Evolutionary conservation across 2,797 vertebrate species (phyloP).

Genomic region (Paguma larvata): DNA sequence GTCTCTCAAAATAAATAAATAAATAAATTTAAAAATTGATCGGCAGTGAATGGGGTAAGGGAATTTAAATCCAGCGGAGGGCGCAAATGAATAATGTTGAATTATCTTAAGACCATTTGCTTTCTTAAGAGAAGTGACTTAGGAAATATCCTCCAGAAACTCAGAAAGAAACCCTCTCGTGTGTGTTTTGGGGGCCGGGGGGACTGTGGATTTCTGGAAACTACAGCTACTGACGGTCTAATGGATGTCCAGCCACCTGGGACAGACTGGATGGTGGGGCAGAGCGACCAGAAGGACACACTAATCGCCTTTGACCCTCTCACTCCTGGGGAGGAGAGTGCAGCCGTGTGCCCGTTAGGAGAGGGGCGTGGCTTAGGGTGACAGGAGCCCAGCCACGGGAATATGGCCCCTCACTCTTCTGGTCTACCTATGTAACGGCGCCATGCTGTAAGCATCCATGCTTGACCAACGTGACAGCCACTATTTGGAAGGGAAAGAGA

Average conservation of each 20-base stretch:
- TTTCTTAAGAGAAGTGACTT: conserved; percentile 15
- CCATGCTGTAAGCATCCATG: background rate
- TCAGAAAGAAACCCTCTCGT: background rate
- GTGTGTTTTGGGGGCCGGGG: background rate
- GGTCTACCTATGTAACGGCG: background rate
- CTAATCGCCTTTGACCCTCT: background rate
- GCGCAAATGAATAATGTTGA: background rate
- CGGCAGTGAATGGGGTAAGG: background rate
- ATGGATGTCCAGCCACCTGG: background rate
- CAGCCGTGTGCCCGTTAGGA: too few species aligned
- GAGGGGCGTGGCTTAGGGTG: background rate
- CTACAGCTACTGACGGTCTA: background rate
- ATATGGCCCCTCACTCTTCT: background rate
- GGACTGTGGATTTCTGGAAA: background rate
- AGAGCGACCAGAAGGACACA: background rate
- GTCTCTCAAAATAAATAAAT: too few species aligned
- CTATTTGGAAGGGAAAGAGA: background rate
- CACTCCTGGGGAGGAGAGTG: background rate
- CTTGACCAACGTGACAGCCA: background rate
- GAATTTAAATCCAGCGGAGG: background rate
- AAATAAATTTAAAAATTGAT: background rate
- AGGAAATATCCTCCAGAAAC: background rate
- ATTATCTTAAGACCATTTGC: background rate
- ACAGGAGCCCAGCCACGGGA: background rate
- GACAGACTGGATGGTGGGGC: background rate